Percentiles rank a stretch among this genome's conserved stretches.
These are phyloP conservation scores for Paralichthys olivaceus DNA, from an alignment of 2,113 vertebrate genomes.

Conservation along the genomic window DNA sequence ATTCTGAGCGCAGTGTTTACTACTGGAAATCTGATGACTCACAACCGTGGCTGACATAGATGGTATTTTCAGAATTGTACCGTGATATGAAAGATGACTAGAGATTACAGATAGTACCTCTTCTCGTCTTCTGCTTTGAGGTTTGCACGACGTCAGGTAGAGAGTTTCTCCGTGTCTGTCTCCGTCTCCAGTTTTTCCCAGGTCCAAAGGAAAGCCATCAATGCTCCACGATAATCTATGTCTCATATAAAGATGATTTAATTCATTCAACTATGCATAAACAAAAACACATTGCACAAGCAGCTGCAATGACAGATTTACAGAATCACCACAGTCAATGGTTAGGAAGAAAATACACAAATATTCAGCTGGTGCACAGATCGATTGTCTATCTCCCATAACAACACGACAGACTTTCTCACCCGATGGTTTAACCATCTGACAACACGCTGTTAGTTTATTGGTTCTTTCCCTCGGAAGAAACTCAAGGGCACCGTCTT, in stretches of 20 bases:
- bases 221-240: slow-evolving; percentile 7
- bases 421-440: no score
- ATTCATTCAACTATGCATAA: no score
- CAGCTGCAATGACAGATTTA: background rate
- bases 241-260: slow-evolving; percentile 1
- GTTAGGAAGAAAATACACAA: background rate
- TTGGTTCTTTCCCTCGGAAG: background rate
- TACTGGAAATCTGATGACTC: no score
- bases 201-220: slow-evolving; percentile 4
- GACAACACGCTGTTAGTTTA: background rate
- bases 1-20: background rate
- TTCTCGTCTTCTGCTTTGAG: background rate
- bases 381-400: background rate
- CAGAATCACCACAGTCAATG: slow-evolving; percentile 8
- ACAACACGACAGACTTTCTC: background rate
- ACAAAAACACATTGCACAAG: background rate
- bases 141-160: background rate
- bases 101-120: background rate
- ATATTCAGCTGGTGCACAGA: no score
- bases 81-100: background rate
- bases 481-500: background rate
- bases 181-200: no score
- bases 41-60: no score
- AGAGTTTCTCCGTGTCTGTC: no score
- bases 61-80: no score